A percentile compares a stretch with the other conserved stretches of the same genome.
Evolutionary conservation across 2,888 invertebrate genomes (phyloP).

Genomic region (Catotricha subobsoleta): DNA sequence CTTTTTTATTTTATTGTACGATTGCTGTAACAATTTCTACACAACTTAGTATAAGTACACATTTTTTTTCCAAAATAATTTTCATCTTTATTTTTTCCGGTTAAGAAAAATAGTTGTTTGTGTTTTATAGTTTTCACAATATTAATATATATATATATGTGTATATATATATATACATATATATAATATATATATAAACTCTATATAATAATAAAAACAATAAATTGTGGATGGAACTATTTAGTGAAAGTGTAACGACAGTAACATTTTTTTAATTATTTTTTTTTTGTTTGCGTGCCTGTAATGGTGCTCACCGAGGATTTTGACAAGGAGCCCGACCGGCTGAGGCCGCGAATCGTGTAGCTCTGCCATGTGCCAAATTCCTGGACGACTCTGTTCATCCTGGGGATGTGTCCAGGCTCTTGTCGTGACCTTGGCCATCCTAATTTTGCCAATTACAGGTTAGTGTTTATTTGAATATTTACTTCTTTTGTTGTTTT

Average conservation of each 20-base stretch:
- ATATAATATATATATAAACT: background rate
- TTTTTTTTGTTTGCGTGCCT: conserved; percentile 6
- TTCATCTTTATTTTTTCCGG: background rate
- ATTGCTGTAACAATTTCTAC: too few relatives aligned
- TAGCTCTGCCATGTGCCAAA: conserved; percentile 15
- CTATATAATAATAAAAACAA: background rate
- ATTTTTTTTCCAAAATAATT: background rate
- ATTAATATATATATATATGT: background rate
- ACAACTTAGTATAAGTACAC: too few relatives aligned
- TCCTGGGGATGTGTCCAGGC: conserved; percentile 15
- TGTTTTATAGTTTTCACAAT: background rate
- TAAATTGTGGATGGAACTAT: background rate
- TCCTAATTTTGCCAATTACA: conserved; percentile 12
- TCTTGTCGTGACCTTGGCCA: conserved; percentile 14
- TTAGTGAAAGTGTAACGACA: background rate
- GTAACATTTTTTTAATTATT: background rate
- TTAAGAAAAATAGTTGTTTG: background rate
- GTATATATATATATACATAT: background rate
- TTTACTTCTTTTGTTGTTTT: too few relatives aligned
- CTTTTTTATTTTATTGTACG: too few relatives aligned
- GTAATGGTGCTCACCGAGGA: conserved; percentile 14
- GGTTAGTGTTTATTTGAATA: too few relatives aligned
- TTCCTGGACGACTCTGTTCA: conserved; percentile 13
- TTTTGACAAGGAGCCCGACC: conserved; percentile 15
- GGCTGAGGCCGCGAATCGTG: conserved; percentile 14